A percentile compares a stretch with the other conserved stretches of the same genome.
Conservation (phyloP, 2,888 invertebrate species). For the Polymixis flavicincta region DNA sequence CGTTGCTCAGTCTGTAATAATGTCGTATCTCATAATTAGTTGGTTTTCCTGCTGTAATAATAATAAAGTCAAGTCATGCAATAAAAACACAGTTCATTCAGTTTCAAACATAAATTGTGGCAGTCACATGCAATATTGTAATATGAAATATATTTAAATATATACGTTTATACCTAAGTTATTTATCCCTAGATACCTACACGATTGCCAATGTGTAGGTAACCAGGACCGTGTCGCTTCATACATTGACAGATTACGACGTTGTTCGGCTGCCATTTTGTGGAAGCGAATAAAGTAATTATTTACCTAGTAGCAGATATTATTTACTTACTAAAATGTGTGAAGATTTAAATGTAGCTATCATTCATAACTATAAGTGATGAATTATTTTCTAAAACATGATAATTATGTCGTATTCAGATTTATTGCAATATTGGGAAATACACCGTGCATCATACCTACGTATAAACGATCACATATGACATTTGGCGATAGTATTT, state of each 20-base stretch:
- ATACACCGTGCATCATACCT: background rate
- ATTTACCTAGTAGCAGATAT: background rate
- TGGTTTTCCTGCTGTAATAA: slow-evolving; percentile 63
- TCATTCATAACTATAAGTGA: no score
- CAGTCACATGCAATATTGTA: slow-evolving; percentile 25
- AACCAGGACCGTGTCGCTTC: background rate
- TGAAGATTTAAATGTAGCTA: slow-evolving; percentile 5
- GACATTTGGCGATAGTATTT: background rate
- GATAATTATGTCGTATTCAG: slow-evolving; percentile 14
- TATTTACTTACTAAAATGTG: slow-evolving; percentile 9
- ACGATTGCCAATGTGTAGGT: background rate
- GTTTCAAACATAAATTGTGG: slow-evolving; percentile 41
- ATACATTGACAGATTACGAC: slow-evolving; percentile 11
- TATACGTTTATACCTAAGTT: background rate
- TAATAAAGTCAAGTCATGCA: slow-evolving; percentile 60
- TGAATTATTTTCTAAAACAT: slow-evolving; percentile 12
- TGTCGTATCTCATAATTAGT: slow-evolving; percentile 62
- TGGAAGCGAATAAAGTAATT: background rate
- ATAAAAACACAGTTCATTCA: slow-evolving; percentile 59
- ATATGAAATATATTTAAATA: slow-evolving; percentile 8
- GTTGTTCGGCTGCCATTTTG: slow-evolving; percentile 1
- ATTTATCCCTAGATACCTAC: slow-evolving; percentile 7
- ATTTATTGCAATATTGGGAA: slow-evolving; percentile 29
- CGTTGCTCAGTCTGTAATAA: slow-evolving; percentile 59
- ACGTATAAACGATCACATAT: slow-evolving; percentile 4